Percentiles rank a stretch among this genome's conserved stretches.
Conservation (phyloP, 92 coral and sea anemone genomes). For the Parazoanthus swiftii region DNA sequence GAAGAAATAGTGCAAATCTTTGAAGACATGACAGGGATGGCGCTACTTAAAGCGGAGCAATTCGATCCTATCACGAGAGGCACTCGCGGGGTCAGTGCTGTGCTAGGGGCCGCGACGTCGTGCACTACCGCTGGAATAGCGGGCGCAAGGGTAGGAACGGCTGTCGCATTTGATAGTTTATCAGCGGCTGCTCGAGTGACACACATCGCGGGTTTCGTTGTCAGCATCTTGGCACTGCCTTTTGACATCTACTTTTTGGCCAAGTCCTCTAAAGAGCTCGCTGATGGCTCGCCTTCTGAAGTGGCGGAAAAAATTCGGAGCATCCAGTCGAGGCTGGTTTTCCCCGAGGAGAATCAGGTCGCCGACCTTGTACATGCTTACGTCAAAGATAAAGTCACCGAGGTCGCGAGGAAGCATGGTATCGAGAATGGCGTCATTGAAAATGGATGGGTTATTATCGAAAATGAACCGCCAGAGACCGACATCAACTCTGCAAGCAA, state of each 20-base stretch:
- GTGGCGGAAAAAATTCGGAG: constrained; percentile 56
- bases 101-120: constrained; percentile 55
- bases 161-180: constrained; percentile 59
- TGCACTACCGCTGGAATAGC: constrained; percentile 66
- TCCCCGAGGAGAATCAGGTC: constrained; percentile 52
- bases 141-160: constrained; percentile 59
- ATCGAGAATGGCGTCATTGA: constrained; percentile 4
- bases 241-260: constrained; percentile 66
- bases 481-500: neutral
- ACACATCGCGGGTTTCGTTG: constrained; percentile 64
- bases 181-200: constrained; percentile 57
- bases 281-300: constrained; percentile 53
- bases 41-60: constrained; percentile 50
- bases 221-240: constrained; percentile 58
- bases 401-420: constrained; percentile 17
- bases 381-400: constrained; percentile 47
- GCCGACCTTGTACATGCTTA: constrained; percentile 48
- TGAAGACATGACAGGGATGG: constrained; percentile 55
- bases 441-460: neutral
- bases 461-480: neutral
- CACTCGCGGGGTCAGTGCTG: constrained; percentile 67
- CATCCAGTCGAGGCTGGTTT: constrained; percentile 55
- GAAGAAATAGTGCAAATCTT: constrained; percentile 51
- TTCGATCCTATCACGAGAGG: constrained; percentile 57
- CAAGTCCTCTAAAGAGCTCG: constrained; percentile 55